Evolutionary conservation across 2,797 vertebrate species (phyloP), one percentile per base, ranked within the genome.

Genomic region (Eleutherodactylus coqui): DNA sequence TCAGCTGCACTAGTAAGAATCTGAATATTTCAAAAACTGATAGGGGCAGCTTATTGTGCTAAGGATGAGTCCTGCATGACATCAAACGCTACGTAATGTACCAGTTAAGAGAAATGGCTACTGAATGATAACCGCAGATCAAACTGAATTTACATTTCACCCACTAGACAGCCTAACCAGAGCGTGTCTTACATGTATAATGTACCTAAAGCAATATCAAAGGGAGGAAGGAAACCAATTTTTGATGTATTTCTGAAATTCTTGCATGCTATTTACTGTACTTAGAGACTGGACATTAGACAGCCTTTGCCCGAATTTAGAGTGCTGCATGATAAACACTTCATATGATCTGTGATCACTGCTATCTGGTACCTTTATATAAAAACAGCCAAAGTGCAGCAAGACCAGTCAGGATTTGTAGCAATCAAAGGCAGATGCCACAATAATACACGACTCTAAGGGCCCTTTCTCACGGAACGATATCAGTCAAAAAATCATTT

Each of bases 101-200:
- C 60, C 60, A 64, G 60, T 64, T 64, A 64, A 64, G 13, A 64
- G 60, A 64, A 64, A 64, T 64, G 60, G 60, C 60, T 64, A 34
- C 29, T 16, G 60, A 32, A 64, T 60, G 9, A 60, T 32, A 64
- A 17, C 13, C 4, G 27, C 16, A 64, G 29, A 64, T 64, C 60
- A 64, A 64, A 64, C 13, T 34, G 13, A 64, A 34, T 34, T 64
- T 64, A 32, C 60, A 64, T 29, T 60, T 64, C 27, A 29, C 13
- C 27, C 24, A 58, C 24, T 64, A 64, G 60, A 16, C 27, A 32
- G 60, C 27, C 29, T 34, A 16, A 3, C 14, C 0, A 16, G 34
- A 64, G 4, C 21, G 4, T 17, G 19, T n/a, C n/a, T n/a, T n/a
- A n/a, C n/a, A 64, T 64, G 32, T 34, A 32, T 17, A 64, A 32